phyloP scores from a whole-genome alignment of 2,797 vertebrate genomes.

The Eutrigla gurnardus region DNA sequence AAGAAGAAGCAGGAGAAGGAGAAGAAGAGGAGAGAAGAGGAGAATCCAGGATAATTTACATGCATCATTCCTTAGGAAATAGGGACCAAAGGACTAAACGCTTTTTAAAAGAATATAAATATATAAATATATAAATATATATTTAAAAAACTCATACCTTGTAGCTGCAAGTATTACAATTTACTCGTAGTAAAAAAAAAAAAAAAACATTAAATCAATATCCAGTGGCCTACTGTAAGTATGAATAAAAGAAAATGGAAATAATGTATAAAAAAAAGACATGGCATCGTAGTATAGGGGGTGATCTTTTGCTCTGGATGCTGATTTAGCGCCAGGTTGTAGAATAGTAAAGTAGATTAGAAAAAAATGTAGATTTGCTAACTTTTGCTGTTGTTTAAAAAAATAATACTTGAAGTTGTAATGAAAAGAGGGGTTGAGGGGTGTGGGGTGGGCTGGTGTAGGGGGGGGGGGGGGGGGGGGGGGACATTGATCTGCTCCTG shows the following conservation, averaged over 20 bases:
- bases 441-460: slow-evolving; percentile 12
- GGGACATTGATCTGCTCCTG: slow-evolving; percentile 66
- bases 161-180: slow-evolving; percentile 89
- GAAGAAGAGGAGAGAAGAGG: slow-evolving; percentile 71
- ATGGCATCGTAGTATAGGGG: slow-evolving; percentile 77
- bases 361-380: slow-evolving; percentile 83
- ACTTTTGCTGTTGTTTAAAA: slow-evolving; percentile 84
- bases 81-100: slow-evolving; percentile 99
- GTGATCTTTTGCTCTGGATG: slow-evolving; percentile 83
- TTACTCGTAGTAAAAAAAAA: slow-evolving; percentile 84
- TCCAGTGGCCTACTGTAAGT: slow-evolving; percentile 87
- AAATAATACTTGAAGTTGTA: slow-evolving; percentile 84
- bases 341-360: slow-evolving; percentile 82
- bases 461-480: slow-evolving; percentile 3
- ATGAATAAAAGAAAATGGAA: slow-evolving; percentile 82
- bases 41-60: slow-evolving; percentile 94
- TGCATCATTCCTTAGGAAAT: slow-evolving; percentile 99
- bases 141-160: slow-evolving; percentile 87
- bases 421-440: slow-evolving; percentile 58
- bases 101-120: slow-evolving; percentile 94
- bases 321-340: slow-evolving; percentile 82
- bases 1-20: slow-evolving; percentile 36
- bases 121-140: slow-evolving; percentile 89
- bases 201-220: slow-evolving; percentile 81
- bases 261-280: slow-evolving; percentile 80